Conservation (phyloP, 2,888 invertebrate genomes). For the Augochlorella aurata region DNA sequence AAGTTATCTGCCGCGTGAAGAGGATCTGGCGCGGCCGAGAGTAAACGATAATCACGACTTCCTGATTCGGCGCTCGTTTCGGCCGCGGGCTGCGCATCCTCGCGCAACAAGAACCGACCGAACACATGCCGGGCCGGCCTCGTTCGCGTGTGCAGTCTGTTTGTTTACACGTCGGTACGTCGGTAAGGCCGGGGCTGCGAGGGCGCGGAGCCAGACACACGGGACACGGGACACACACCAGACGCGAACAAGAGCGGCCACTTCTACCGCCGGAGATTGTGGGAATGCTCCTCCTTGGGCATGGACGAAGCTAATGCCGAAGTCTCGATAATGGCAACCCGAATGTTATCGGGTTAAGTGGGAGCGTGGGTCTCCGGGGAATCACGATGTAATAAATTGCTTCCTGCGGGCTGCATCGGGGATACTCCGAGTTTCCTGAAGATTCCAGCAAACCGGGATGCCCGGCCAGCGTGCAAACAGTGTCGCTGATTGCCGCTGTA, state of each 20-base stretch:
- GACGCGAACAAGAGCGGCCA: background rate
- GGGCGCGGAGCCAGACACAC: slow-evolving; percentile 15
- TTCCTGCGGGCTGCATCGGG: slow-evolving; percentile 20
- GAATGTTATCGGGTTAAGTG: slow-evolving; percentile 49
- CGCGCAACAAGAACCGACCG: background rate
- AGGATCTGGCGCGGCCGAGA: slow-evolving; percentile 45
- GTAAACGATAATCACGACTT: slow-evolving; percentile 59
- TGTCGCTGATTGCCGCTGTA: background rate
- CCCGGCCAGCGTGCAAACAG: background rate
- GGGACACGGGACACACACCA: slow-evolving; percentile 19
- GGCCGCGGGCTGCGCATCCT: background rate
- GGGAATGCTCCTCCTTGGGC: slow-evolving; percentile 16
- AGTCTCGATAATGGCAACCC: slow-evolving; percentile 33
- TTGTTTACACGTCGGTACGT: slow-evolving; percentile 38
- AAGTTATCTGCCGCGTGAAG: slow-evolving; percentile 55
- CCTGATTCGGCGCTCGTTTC: slow-evolving; percentile 40
- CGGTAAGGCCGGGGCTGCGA: background rate
- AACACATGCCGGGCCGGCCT: slow-evolving; percentile 23
- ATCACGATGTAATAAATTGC: slow-evolving; percentile 51
- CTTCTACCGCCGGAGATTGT: background rate
- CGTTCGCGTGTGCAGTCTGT: slow-evolving; percentile 37
- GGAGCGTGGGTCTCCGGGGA: slow-evolving; percentile 24
- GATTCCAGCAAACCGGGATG: background rate
- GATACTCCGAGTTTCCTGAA: slow-evolving; percentile 14
- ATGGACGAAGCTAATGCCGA: slow-evolving; percentile 13